A percentile compares a stretch with the other conserved stretches of the same genome.
phyloP scores from a whole-genome alignment of 2,797 vertebrate species.

The Gorsachius magnificus region DNA sequence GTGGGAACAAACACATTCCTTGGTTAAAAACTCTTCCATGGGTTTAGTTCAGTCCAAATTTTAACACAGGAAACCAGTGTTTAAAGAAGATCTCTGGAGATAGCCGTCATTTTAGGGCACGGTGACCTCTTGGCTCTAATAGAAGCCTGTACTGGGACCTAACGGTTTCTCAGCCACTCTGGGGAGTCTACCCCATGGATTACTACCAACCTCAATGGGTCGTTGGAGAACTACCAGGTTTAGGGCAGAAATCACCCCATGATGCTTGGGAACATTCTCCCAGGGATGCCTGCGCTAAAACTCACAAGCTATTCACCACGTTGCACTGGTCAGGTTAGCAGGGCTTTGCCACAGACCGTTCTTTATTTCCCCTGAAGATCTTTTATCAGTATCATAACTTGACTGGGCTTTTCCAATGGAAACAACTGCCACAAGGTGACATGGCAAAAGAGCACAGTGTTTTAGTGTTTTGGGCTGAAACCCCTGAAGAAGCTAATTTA shows the following conservation, averaged over 20 bases:
- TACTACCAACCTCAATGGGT: not conserved
- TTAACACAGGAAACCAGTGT: not conserved
- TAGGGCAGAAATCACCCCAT: not conserved
- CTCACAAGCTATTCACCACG: not conserved
- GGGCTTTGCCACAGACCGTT: not conserved
- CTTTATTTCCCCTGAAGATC: not conserved
- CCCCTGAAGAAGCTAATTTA: not conserved
- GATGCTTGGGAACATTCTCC: not conserved
- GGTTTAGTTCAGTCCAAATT: not conserved
- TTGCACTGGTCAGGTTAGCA: not conserved
- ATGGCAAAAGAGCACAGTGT: not conserved
- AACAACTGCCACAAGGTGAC: not conserved
- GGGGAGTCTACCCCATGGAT: not conserved
- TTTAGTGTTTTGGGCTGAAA: not conserved
- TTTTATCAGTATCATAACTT: not conserved
- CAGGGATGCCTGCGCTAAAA: not conserved
- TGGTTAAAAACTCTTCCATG: not conserved
- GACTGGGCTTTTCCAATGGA: not conserved
- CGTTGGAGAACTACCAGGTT: not conserved
- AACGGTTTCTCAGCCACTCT: not conserved
- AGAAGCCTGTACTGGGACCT: not conserved
- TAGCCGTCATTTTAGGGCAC: not conserved
- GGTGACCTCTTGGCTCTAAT: not conserved
- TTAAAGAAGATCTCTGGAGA: not conserved
- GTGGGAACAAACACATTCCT: not conserved